Evolutionary conservation across 2,888 invertebrate species (phyloP), one percentile per base, ranked within the genome.

Genomic region (Phytoseiulus persimilis): DNA sequence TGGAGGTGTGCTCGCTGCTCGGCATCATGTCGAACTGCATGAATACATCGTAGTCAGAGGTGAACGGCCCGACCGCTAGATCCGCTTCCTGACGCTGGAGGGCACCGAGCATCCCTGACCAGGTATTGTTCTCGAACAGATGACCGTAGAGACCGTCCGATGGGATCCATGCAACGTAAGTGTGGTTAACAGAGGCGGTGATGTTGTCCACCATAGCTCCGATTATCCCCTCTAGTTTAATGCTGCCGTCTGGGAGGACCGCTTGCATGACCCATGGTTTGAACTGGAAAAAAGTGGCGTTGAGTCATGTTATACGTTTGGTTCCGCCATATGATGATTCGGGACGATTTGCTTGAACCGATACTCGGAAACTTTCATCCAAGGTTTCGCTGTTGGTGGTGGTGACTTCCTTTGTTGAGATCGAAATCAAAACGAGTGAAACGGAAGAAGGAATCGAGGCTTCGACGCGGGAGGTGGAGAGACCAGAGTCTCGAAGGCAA

Each of bases 101-200:
- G 14, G 14, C 32, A 28, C 33, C 87, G 11, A 87, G 87, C 87
- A 87, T 87, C 11, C 87, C 87, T 18, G 87, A 87, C 87, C 87
- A 87, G 45, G 83, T 32, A 31, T 33, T 32, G 87, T 87, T 32
- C 87, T 33, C 87, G 87, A 87, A 87, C 33, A 32, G 32, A 14
- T 87, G 87, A 0, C 87, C 87, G 45, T 87, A 87, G 11, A 87
- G 87, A 11, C 87, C 87, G 45, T 87, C 33, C 11, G 33, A 32
- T 28, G 33, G 33, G 0, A 87, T 33, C 3, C 31, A 31, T 11
- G 87, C 33, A 6, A 32, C 18, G 45, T 87, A 87, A 0, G 87
- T 87, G 28, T 31, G 87, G 33, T 87, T 87, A 32, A 87, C 23
- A 33, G 87, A 87, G 6, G 5, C 2, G 6, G 87, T 87, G 0